Conservation (phyloP, 2,888 invertebrate genomes). For the Aphodius sticticus region DNA sequence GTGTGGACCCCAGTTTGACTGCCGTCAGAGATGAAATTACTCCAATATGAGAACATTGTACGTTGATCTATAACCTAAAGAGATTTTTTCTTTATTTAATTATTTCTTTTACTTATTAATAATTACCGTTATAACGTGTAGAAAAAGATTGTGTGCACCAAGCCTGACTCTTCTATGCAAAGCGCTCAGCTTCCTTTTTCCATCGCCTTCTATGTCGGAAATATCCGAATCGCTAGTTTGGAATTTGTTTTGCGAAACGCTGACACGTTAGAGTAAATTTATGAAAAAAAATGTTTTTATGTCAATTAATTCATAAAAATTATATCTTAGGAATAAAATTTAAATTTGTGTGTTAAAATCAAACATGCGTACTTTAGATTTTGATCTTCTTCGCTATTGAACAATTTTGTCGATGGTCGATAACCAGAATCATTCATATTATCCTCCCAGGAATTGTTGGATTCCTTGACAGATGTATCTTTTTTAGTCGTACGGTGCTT, state of each 20-base stretch:
- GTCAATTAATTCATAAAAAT: too few relatives aligned
- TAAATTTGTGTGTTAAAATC: too few relatives aligned
- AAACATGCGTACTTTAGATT: background rate
- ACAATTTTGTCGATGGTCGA: background rate
- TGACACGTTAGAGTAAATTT: background rate
- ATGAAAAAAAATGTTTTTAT: background rate
- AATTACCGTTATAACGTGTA: conserved; percentile 66
- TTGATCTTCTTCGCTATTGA: background rate
- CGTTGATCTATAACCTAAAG: conserved; percentile 69
- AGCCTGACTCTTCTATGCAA: conserved; percentile 71
- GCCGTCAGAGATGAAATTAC: conserved; percentile 74
- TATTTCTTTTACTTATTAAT: conserved; percentile 45
- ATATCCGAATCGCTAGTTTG: conserved; percentile 74
- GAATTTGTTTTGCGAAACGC: conserved; percentile 5
- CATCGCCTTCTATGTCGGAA: conserved; percentile 68
- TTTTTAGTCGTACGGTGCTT: background rate
- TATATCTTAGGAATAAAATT: too few relatives aligned
- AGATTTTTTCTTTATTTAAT: background rate
- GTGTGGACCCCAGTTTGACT: conserved; percentile 59
- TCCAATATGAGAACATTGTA: conserved; percentile 80
- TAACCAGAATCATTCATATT: background rate
- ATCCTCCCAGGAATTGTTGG: background rate
- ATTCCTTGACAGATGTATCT: background rate
- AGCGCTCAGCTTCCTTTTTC: conserved; percentile 48
- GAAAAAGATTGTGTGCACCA: conserved; percentile 69